A percentile compares a stretch with the other conserved stretches of the same genome.
phyloP scores from a whole-genome alignment of 2,113 vertebrate species.

The Scartelaos histophorus region DNA sequence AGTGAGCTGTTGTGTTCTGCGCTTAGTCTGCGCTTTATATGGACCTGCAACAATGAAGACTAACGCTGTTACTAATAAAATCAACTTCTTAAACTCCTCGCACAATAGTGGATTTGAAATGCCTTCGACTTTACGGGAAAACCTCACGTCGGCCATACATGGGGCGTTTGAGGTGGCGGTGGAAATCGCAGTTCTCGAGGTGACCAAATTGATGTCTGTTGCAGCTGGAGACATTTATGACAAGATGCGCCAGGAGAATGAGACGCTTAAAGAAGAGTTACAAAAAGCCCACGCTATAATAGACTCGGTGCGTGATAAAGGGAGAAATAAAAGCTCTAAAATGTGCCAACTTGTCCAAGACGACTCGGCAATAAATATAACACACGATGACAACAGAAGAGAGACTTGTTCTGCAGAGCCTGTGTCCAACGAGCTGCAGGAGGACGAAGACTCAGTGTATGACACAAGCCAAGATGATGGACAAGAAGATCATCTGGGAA shows the following conservation, averaged over 20 bases:
- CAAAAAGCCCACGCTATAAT: slow-evolving; percentile 58
- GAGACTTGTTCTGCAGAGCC: neutral
- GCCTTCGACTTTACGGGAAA: slow-evolving; percentile 58
- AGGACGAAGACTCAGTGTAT: neutral
- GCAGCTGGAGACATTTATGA: slow-evolving; percentile 52
- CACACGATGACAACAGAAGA: neutral
- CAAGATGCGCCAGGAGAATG: slow-evolving; percentile 68
- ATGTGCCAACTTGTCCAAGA: neutral
- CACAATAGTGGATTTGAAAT: neutral
- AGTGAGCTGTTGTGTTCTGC: neutral
- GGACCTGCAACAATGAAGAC: slow-evolving; percentile 46
- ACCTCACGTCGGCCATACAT: slow-evolving; percentile 68
- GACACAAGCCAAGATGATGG: neutral
- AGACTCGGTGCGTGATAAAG: slow-evolving; percentile 24
- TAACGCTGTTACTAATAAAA: neutral
- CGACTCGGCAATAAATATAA: neutral
- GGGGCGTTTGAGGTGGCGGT: slow-evolving; percentile 73
- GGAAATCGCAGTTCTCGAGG: slow-evolving; percentile 69
- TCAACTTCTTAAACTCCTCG: rapidly evolving
- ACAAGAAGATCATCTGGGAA: neutral
- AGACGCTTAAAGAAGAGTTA: slow-evolving; percentile 60
- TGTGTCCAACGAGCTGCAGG: neutral
- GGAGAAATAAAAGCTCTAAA: neutral
- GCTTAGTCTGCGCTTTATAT: neutral
- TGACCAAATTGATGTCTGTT: slow-evolving; percentile 61